Base-by-base conservation (phyloP, 2,797 vertebrate species). In the Glyptemys insculpta region DNA sequence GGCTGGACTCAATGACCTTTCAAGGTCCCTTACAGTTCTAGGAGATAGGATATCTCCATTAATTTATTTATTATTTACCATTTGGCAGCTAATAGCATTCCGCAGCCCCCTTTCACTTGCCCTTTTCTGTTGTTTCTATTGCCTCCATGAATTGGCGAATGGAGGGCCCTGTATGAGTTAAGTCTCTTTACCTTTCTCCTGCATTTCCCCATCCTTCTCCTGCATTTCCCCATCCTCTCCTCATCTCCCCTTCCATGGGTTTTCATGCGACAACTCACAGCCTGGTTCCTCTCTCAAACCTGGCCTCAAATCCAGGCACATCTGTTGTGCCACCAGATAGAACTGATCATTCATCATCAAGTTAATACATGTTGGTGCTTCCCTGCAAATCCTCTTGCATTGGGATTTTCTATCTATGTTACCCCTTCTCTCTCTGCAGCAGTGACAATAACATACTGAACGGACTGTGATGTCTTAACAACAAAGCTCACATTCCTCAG, bases 391-490 rank as follows among this genome's bases (percentile, higher is more conserved):
- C 85, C 87, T 91, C 82, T 2, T 23, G 4, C 12, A 23, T 79
- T 0, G 0, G 68, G 68, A 52, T 79, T 76, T 29, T 12, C 44
- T 76, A 47, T 25, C 41, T 37, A 9, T 27, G 41, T 76, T 47
- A 27, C 74, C 44, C 44, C 74, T 47, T 29, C 91, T 91, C 50
- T 34, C 31, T 19, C 90, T 3, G 0, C 2, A 50, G 11, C 65
- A 8, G 49, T 23, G 31, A 53, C 19, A 53, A 90, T n/a, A 59
- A 29, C 0, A 0, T 0, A 0, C 18, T 94, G 85, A 86, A 53
- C 3, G 8, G 52, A 68, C 74, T 0, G 0, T 31, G 47, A 29
- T 0, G 2, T 56, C 89, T 88, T 68, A 41, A 47, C 0, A 0
- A 49, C 0, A 15, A 82, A 86, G 80, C 83, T 93, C 89, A 49